Evolutionary conservation across 2,113 vertebrate species (phyloP).

Genomic region (Paracanthobrama guichenoti): DNA sequence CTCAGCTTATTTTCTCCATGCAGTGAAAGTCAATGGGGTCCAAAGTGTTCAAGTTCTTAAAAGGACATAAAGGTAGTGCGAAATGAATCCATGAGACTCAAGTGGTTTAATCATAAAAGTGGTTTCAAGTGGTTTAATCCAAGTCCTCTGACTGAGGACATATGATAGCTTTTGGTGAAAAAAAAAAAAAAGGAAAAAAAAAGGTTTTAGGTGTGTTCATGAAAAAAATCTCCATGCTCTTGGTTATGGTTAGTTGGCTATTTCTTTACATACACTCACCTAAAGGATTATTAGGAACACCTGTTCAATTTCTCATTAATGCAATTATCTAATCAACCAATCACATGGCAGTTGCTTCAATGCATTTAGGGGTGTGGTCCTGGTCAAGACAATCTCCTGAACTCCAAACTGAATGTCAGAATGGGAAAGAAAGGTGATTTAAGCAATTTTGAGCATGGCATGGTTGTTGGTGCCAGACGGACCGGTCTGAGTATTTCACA

Average conservation of each 20-base stretch:
- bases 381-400: too few relatives aligned
- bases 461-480: too few relatives aligned
- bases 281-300: too few relatives aligned
- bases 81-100: neutral
- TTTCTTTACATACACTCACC: conserved; percentile 29
- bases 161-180: neutral
- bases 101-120: neutral
- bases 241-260: conserved; percentile 9
- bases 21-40: neutral
- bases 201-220: neutral
- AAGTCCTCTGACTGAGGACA: neutral
- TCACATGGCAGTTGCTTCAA: too few relatives aligned
- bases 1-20: neutral
- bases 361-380: too few relatives aligned
- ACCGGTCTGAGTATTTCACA: too few relatives aligned
- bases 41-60: neutral
- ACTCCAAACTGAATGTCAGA: too few relatives aligned
- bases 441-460: too few relatives aligned
- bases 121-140: neutral
- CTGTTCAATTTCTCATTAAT: too few relatives aligned
- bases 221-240: neutral
- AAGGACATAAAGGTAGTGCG: neutral
- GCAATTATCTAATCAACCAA: too few relatives aligned
- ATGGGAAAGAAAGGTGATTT: too few relatives aligned
- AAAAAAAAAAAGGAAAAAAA: neutral